These are phyloP conservation scores for Crossaster papposus DNA, from an alignment of 53 echinoderm and acorn worm genomes.

Conservation along the genomic window DNA sequence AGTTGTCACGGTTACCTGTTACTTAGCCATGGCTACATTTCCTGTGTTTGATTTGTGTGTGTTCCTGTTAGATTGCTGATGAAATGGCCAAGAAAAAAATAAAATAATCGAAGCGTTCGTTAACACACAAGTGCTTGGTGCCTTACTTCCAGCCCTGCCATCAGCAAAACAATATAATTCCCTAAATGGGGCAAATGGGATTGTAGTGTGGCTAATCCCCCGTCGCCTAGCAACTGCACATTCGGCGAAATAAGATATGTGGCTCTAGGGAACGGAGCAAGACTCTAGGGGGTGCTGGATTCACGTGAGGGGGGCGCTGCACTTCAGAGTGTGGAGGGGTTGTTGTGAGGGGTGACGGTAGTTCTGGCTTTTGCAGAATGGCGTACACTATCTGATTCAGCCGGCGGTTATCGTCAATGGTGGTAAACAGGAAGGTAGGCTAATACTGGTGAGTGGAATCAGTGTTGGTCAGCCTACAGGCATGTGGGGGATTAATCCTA, in stretches of 20 bases:
- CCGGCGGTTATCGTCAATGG: slow-evolving; percentile 7
- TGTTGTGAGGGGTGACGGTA: neutral
- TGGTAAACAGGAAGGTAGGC: slow-evolving; percentile 31
- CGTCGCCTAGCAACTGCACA: slow-evolving; percentile 42
- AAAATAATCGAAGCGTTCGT: slow-evolving; percentile 11
- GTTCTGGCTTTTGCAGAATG: slow-evolving; percentile 12
- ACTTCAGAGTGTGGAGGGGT: neutral
- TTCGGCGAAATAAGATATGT: slow-evolving; percentile 27
- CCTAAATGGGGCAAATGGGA: slow-evolving; percentile 43
- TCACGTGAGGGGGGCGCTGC: slow-evolving; percentile 32
- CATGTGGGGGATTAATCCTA: too few species aligned
- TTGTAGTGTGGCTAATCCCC: slow-evolving; percentile 33
- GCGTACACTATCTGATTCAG: neutral
- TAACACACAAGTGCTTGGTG: slow-evolving; percentile 15
- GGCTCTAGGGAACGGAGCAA: slow-evolving; percentile 12
- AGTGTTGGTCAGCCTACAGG: neutral
- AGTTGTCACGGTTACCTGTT: slow-evolving; percentile 36
- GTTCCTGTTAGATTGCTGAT: neutral
- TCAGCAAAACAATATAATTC: slow-evolving; percentile 45
- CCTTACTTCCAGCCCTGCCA: neutral
- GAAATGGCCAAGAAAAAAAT: neutral
- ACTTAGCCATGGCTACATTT: slow-evolving; percentile 32
- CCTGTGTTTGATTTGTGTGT: slow-evolving; percentile 23
- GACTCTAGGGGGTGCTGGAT: slow-evolving; percentile 13
- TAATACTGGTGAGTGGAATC: neutral